These are phyloP conservation scores for Erpobdella octoculata DNA, from an alignment of 2,888 invertebrate genomes.

Conservation along the genomic window DNA sequence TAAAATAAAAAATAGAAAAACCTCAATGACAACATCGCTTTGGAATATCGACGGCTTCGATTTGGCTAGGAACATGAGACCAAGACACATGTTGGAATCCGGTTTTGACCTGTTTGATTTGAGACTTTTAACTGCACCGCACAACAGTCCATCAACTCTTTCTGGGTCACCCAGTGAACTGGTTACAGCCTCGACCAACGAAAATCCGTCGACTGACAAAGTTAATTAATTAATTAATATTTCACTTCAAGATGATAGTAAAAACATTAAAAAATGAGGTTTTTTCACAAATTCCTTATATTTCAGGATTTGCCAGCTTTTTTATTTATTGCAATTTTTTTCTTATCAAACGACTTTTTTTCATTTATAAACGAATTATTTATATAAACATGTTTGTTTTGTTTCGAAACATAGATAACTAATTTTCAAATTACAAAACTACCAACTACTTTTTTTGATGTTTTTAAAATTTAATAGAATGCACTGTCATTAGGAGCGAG, in stretches of 20 bases:
- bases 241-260: neutral
- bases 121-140: conserved; percentile 75
- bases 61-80: conserved; percentile 72
- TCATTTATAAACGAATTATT: too few species aligned
- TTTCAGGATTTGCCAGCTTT: too few species aligned
- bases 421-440: too few species aligned
- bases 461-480: too few species aligned
- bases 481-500: too few species aligned
- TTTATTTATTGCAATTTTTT: neutral
- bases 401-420: too few species aligned
- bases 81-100: conserved; percentile 69
- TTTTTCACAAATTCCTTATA: too few species aligned
- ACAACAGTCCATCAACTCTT: conserved; percentile 67
- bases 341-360: neutral
- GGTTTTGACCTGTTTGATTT: conserved; percentile 73
- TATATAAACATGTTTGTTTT: too few species aligned
- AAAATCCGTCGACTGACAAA: conserved; percentile 64
- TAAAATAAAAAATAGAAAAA: conserved; percentile 42
- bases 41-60: conserved; percentile 62
- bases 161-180: conserved; percentile 70
- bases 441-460: too few species aligned
- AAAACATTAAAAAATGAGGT: neutral
- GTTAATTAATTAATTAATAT: neutral
- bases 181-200: conserved; percentile 67
- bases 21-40: conserved; percentile 52